Base-by-base conservation (phyloP, 1,140 invertebrate species). In the Zaprionus ghesquierei region DNA sequence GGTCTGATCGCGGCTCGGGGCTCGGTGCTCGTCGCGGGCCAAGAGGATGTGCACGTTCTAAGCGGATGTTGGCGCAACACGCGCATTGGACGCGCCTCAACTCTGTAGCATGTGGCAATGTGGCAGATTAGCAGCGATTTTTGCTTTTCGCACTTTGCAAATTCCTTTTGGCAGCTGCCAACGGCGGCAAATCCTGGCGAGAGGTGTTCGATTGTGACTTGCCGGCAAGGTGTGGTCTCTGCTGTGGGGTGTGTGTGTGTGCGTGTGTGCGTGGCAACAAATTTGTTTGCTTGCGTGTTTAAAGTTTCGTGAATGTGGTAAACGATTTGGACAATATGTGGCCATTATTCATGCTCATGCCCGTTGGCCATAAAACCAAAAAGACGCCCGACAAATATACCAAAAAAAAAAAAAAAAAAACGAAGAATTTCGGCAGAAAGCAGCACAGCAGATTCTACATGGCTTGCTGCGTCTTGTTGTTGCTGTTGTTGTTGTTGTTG, bases 11-110 rank as follows among this genome's bases (percentile, higher is more conserved):
- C n/a, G n/a, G n/a, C n/a, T n/a, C n/a, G n/a, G 8, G 41, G 8
- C 41, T 10, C 5, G 33, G 8, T 6, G 27, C 41, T 25, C n/a
- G 70, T 55, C 63, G n/a, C n/a, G n/a, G 69, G 38, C 59, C 64
- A 33, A 71, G 82, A 81, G 81, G 81, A 81, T 86, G 82, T 80
- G 54, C 63, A 41, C n/a, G 68, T 72, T 80, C 69, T 68, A 68
- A 66, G 69, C 74, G 81, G 80, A 85, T 84, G 73, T 74, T 68
- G 31, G 13, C 15, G 29, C 65, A 60, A 60, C 18, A n/a, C 31
- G 13, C 20, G 20, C 54, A 46, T 46, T 31, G 15, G 29, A 27
- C 29, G n/a, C 27, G 46, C n/a, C 60, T 35, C 59, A 33, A 12
- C 15, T 29, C n/a, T 35, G n/a, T 46, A 22, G 22, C 31, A 15